These are phyloP conservation scores for Atta cephalotes DNA, from an alignment of 1,140 invertebrate genomes.

Conservation along the genomic window DNA sequence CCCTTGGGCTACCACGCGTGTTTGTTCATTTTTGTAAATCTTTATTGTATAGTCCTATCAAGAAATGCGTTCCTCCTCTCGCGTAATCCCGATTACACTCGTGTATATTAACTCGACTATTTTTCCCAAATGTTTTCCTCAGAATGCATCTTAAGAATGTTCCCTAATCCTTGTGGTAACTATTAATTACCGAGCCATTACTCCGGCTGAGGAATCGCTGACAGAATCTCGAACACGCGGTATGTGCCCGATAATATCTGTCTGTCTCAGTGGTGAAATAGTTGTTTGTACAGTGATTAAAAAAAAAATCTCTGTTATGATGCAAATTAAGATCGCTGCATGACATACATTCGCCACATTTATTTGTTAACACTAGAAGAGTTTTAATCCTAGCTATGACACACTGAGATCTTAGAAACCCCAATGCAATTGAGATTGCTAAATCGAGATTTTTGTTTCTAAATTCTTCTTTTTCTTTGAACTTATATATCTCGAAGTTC, in stretches of 20 bases:
- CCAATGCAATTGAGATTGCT: too few relatives aligned
- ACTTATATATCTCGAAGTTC: too few relatives aligned
- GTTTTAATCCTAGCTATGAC: neutral
- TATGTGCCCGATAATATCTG: slow-evolving; percentile 38
- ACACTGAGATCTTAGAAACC: too few relatives aligned
- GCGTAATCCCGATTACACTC: slow-evolving; percentile 10
- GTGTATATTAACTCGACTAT: slow-evolving; percentile 48
- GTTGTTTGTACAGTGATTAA: slow-evolving; percentile 59
- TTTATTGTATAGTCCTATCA: neutral
- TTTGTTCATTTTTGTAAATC: neutral
- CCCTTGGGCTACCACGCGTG: slow-evolving; percentile 59
- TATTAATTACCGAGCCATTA: slow-evolving; percentile 56
- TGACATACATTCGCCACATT: slow-evolving; percentile 28
- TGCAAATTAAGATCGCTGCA: slow-evolving; percentile 37
- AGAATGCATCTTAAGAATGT: slow-evolving; percentile 53
- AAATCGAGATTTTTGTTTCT: too few relatives aligned
- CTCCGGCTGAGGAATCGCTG: slow-evolving; percentile 40
- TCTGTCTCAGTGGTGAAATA: slow-evolving; percentile 16
- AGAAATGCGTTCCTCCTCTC: neutral
- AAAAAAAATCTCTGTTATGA: slow-evolving; percentile 26
- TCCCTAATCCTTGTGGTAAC: slow-evolving; percentile 42
- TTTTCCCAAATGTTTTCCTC: slow-evolving; percentile 52
- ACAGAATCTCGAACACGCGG: slow-evolving; percentile 54
- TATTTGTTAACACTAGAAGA: slow-evolving; percentile 54
- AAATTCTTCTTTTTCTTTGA: too few relatives aligned